Percentiles rank a stretch among this genome's conserved stretches.
These are phyloP conservation scores for Antennarius striatus DNA, from an alignment of 2,113 vertebrate species.

Conservation along the genomic window DNA sequence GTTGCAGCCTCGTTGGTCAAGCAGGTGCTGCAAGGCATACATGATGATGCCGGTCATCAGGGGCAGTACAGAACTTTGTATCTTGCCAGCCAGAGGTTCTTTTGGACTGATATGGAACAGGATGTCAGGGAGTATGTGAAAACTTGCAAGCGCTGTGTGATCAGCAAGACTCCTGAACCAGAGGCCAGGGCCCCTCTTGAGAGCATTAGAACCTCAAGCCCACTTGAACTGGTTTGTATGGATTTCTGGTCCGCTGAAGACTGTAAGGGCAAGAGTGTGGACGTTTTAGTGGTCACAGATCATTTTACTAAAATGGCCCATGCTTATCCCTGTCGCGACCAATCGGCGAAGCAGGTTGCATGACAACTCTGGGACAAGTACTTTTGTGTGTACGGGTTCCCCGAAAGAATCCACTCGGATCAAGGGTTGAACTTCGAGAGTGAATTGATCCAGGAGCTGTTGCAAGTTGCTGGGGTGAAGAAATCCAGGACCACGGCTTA, in stretches of 20 bases:
- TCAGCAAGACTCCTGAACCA: neutral
- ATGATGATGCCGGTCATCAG: slow-evolving; percentile 21
- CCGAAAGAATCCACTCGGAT: neutral
- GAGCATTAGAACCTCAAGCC: neutral
- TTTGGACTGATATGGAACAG: slow-evolving; percentile 17
- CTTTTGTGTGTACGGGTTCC: neutral
- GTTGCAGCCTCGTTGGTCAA: neutral
- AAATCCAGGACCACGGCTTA: neutral
- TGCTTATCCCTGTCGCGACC: neutral
- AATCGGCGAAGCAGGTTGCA: slow-evolving; percentile 3
- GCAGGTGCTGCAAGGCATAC: slow-evolving; percentile 5
- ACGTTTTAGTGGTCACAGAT: neutral
- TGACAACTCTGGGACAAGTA: neutral
- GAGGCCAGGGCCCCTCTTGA: neutral
- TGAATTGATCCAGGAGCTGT: neutral
- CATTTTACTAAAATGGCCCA: slow-evolving; percentile 4
- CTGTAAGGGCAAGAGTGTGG: neutral
- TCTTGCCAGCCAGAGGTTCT: neutral
- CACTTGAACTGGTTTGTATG: neutral
- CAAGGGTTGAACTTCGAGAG: neutral
- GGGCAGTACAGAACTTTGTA: slow-evolving; percentile 12
- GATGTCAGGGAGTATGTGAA: slow-evolving; percentile 21
- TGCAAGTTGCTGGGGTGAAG: neutral
- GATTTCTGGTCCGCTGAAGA: neutral
- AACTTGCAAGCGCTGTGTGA: neutral